Percentiles rank a stretch among this genome's conserved stretches.
phyloP scores from a whole-genome alignment of 1,140 invertebrate species.

The Uloborus diversus region DNA sequence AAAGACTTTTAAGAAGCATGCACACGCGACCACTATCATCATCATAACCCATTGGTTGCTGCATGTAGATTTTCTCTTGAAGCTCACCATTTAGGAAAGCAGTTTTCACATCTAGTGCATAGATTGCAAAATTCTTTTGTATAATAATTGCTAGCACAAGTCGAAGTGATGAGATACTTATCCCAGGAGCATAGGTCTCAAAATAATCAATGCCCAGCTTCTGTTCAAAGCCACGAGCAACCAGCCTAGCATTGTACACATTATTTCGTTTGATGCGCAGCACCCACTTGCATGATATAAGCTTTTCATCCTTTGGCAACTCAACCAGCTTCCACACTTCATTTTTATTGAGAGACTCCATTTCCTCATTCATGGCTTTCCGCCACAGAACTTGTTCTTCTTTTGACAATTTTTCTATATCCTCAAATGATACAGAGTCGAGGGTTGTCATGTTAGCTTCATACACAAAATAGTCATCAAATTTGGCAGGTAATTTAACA shows the following conservation, averaged over 20 bases:
- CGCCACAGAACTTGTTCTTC: too few relatives aligned
- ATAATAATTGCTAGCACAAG: neutral
- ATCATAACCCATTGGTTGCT: constrained; percentile 60
- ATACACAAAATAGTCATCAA: too few relatives aligned
- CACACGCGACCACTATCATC: constrained; percentile 36
- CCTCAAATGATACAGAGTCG: too few relatives aligned
- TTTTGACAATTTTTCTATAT: too few relatives aligned
- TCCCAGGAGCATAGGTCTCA: neutral
- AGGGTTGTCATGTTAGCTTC: too few relatives aligned
- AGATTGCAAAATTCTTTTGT: constrained; percentile 58
- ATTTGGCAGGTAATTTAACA: neutral
- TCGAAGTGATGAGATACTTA: neutral
- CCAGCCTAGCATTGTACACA: constrained; percentile 64
- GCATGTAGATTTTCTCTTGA: constrained; percentile 64
- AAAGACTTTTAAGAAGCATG: constrained; percentile 53
- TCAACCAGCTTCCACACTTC: constrained; percentile 27
- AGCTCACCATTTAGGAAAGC: constrained; percentile 64
- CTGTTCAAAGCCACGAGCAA: constrained; percentile 60
- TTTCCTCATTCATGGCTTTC: too few relatives aligned
- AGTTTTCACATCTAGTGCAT: constrained; percentile 61
- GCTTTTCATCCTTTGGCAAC: constrained; percentile 12
- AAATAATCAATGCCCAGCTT: constrained; percentile 36
- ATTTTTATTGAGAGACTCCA: too few relatives aligned
- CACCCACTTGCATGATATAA: too few relatives aligned
- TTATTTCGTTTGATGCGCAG: neutral